Evolutionary conservation across 2,797 vertebrate genomes (phyloP), one percentile per base, ranked within the genome.

Genomic region (Oophaga sylvatica): DNA sequence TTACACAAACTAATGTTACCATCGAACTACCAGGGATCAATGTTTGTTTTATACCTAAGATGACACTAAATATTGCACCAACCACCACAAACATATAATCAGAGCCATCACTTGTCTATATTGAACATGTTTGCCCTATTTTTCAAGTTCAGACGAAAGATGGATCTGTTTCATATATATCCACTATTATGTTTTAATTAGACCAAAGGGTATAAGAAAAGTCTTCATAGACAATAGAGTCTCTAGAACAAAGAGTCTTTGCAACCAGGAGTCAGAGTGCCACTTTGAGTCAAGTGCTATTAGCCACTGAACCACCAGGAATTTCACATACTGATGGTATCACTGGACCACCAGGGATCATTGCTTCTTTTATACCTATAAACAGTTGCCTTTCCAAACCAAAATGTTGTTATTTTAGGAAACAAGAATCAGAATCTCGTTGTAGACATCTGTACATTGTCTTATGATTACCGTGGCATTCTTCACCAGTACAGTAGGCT

Each of bases 401-500:
- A 53, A 31, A 85, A 85, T 41, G 59, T 65, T n/a, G 67, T 77
- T 35, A 53, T n/a, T 79, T 59, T 20, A 62, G 0, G 6, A 63
- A 16, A 20, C 20, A 48, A 53, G 13, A 71, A 78, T 76, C 13
- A 62, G 53, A 62, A 63, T 35, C 59, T 19, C 45, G 29, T 31
- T 35, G 84, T 63, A 79, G 53, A 86, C 11, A 60, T 85, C 71
- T 31, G 59, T 7, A 56, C 17, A 78, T 8, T 63, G 65, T 85
- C 56, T 68, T 70, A 19, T 86, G 12, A 63, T 41, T 19, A 60
- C 26, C 11, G 6, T 57, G 17, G 10, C 31, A 70, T 83, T 15
- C 63, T 56, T 41, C 78, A 70, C 67, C 63, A 80, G 41, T 65
- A 31, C 29, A 80, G 68, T 80, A 70, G 65, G 56, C 48, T 53